These are phyloP conservation scores for Marcusenius ussheri DNA, from an alignment of 2,113 vertebrate genomes.

Conservation along the genomic window DNA sequence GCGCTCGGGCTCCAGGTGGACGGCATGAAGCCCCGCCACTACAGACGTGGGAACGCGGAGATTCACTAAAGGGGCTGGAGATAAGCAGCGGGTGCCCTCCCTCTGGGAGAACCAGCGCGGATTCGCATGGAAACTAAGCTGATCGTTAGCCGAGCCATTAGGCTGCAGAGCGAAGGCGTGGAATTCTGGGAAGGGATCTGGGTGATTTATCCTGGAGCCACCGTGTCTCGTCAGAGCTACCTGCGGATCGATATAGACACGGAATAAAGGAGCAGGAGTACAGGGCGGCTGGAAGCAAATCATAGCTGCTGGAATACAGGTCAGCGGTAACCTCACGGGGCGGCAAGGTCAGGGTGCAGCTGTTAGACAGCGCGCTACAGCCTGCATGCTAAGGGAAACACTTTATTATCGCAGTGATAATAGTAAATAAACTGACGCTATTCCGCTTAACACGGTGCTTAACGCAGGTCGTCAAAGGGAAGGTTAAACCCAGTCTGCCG, in stretches of 20 bases:
- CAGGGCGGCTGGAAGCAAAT: background rate
- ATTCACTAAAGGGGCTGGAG: background rate
- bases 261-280: background rate
- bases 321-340: background rate
- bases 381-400: background rate
- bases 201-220: slow-evolving; percentile 2
- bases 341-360: background rate
- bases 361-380: background rate
- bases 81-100: background rate
- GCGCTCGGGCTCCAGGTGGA: background rate
- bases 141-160: slow-evolving; percentile 19
- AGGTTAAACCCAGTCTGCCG: background rate
- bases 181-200: background rate
- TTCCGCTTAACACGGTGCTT: background rate
- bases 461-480: background rate
- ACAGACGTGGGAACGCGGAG: background rate
- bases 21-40: background rate
- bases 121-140: background rate
- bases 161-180: background rate
- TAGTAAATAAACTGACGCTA: background rate
- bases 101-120: background rate
- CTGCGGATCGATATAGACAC: background rate
- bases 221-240: background rate
- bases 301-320: background rate
- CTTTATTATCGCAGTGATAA: background rate